Evolutionary conservation across 2,113 vertebrate genomes (phyloP), one percentile per base, ranked within the genome.

Genomic region (Pitta sordida): DNA sequence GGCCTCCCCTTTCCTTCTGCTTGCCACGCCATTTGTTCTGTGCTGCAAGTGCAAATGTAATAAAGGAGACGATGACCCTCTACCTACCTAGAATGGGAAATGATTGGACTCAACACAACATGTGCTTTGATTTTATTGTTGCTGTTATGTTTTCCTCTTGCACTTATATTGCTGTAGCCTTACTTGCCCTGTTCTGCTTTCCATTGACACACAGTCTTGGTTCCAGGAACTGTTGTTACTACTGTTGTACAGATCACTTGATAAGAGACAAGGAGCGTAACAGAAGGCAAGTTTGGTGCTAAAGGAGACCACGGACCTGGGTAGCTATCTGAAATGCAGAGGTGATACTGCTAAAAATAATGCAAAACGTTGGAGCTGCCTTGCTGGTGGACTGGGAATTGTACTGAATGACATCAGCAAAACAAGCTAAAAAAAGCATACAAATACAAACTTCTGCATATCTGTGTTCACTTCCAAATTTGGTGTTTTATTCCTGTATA

Each of bases 1-100:
- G 82, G 99, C 99, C 32, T 99, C 99, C 8, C 99, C 99, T 9
- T 99, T 99, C 95, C 98, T 99, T 94, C 98, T 99, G 11, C 97
- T 99, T 93, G 99, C 99, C 87, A 99, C 99, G 7, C 99, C 99
- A 2, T 99, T 99, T 83, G 98, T 99, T 39, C 98, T 99, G 68
- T 99, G 99, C 98, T 99, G 99, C 97, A 99, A 99, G 91, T 99
- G 99, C 97, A 99, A 99, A 89, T 99, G 99, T 98, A 99, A 98
- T 97, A 99, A 99, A 98, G 99, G 99, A 4, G 99, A 99, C 12
- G 99, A 99, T 18, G 99, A 99, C 96, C 99, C 99, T 5, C 87
- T 99, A 8, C 99, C 99, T 59, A 99, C 99, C 94, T 99, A 99
- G 96, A 91, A 63, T 36, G 62, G 14, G 65, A 75, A 56, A 19